Base-by-base conservation (phyloP, 2,888 invertebrate species). In the Campoletis raptor region DNA sequence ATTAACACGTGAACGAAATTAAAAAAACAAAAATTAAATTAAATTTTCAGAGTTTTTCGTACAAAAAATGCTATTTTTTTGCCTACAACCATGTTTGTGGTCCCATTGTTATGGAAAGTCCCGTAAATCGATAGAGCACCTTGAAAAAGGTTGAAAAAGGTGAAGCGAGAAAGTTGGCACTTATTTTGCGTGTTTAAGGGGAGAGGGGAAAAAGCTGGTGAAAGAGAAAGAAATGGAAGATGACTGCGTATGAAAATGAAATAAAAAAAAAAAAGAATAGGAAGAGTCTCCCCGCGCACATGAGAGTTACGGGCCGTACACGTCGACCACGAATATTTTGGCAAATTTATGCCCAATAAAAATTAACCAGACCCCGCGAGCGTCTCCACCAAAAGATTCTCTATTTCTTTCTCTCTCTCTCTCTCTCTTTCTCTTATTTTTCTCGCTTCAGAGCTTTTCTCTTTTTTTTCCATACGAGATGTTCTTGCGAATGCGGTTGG, bases 271-370 rank as follows among this genome's bases (percentile, higher is more conserved):
- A 37, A 76, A 66, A 61, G 40, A 78, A 48, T 52, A 10, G 45
- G 42, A 61, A 79, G 74, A 77, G 77, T 85, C 88, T 89, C 90
- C 30, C 30, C 30, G 30, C 90, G 89, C 90, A 85, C 85, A 78
- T 88, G 90, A 92, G 91, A 92, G 92, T 93, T 93, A 93, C 92
- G 89, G 91, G 90, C 94, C 94, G 93, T 94, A 92, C 92, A 93
- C 91, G 94, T 94, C 94, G 91, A 88, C 90, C 90, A 89, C 92
- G 93, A 94, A 94, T 94, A 94, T 94, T 94, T 94, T 93, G 93
- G 93, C 93, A 93, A 94, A 94, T 94, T 94, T 94, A 94, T 94
- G 94, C 90, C 89, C 92, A 94, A 94, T 94, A 94, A 94, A 94
- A 94, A 94, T 94, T 94, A 94, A 94, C 92, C 94, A 93, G 94